phyloP scores from a whole-genome alignment of 2,113 vertebrate genomes.

The Heteronetta atricapilla region DNA sequence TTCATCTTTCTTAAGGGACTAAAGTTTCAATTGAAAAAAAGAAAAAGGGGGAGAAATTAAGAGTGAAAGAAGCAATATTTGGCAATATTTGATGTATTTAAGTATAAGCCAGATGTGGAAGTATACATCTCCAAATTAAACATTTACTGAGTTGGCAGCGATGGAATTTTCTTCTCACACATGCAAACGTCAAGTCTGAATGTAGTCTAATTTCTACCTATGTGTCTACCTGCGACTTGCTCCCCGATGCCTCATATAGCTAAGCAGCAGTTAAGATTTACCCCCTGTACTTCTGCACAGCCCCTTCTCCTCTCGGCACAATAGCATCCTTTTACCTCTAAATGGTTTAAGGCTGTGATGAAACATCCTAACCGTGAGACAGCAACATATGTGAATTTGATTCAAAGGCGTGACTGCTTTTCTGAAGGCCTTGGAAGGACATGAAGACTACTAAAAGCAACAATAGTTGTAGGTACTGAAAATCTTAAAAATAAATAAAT shows the following conservation, averaged over 20 bases:
- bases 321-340: neutral
- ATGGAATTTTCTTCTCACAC: conserved; percentile 32
- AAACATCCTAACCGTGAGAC: neutral
- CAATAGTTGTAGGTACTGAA: rapidly evolving
- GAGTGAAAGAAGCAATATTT: conserved; percentile 48
- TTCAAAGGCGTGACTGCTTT: rapidly evolving
- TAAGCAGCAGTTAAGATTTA: neutral
- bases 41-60: neutral
- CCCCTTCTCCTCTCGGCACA: neutral
- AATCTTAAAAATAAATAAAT: neutral
- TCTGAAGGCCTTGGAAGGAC: neutral
- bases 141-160: conserved; percentile 62
- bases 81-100: conserved; percentile 51
- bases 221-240: neutral
- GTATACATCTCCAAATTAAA: conserved; percentile 58
- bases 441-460: neutral
- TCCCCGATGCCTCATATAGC: neutral
- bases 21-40: conserved; percentile 25
- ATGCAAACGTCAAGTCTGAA: neutral
- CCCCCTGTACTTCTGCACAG: neutral
- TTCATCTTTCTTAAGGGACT: conserved; percentile 39
- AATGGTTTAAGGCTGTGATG: neutral
- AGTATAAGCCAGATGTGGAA: conserved; percentile 64
- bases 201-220: conserved; percentile 16
- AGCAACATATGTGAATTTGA: rapidly evolving